Conservation (phyloP, 2,888 invertebrate species). For the Arctia plantaginis region DNA sequence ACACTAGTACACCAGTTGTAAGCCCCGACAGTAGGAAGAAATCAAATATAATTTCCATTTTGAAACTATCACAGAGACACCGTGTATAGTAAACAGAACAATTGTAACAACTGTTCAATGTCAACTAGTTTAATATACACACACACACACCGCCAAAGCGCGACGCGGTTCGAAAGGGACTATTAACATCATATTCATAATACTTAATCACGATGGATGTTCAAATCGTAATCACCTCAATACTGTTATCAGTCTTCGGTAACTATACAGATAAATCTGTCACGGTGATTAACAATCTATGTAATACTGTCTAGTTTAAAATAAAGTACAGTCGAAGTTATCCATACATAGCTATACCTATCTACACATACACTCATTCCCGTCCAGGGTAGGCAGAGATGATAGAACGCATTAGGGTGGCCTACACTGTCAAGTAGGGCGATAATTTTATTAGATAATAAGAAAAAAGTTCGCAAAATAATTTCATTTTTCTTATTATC, state of each 20-base stretch:
- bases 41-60: conserved; percentile 71
- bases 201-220: not conserved
- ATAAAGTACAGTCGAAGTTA: not conserved
- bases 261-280: conserved; percentile 1
- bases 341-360: too few species aligned
- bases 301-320: not conserved
- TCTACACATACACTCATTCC: too few species aligned
- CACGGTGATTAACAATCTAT: not conserved
- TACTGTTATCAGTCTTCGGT: conserved; percentile 4
- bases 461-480: too few species aligned
- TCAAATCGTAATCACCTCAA: conserved; percentile 12
- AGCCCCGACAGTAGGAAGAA: conserved; percentile 71
- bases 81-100: conserved; percentile 28
- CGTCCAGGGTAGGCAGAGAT: too few species aligned
- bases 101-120: conserved; percentile 31
- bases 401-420: too few species aligned
- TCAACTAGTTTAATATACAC: conserved; percentile 13
- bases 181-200: conserved; percentile 15
- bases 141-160: conserved; percentile 6
- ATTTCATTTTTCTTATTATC: too few species aligned
- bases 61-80: conserved; percentile 21
- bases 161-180: conserved; percentile 8
- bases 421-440: too few species aligned
- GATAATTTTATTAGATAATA: too few species aligned
- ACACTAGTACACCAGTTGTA: conserved; percentile 68